Evolutionary conservation across 2,797 vertebrate genomes (phyloP).

Genomic region (Sebastes matsubarae): DNA sequence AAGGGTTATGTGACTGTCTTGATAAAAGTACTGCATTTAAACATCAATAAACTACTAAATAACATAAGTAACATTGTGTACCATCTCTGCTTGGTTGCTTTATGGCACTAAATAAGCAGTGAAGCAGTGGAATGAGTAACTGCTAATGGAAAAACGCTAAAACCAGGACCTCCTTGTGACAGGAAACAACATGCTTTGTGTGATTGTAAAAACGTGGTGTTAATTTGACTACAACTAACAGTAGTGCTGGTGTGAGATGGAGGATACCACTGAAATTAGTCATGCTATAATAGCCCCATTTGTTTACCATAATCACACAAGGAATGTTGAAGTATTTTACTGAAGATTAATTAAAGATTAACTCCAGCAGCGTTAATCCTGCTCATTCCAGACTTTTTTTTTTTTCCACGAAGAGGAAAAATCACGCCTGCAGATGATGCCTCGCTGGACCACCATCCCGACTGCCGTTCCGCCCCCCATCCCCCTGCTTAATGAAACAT

Average conservation of each 20-base stretch:
- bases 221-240: neutral
- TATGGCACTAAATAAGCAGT: neutral
- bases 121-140: neutral
- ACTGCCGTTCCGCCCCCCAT: conserved; percentile 34
- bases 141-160: neutral
- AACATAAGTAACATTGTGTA: too few relatives aligned
- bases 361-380: conserved; percentile 50
- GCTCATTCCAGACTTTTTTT: conserved; percentile 37
- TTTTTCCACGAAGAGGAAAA: conserved; percentile 26
- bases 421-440: conserved; percentile 17
- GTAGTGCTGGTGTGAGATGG: neutral
- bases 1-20: too few relatives aligned
- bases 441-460: conserved; percentile 42
- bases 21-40: neutral
- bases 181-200: neutral
- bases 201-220: neutral
- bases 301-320: conserved; percentile 42
- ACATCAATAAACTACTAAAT: too few relatives aligned
- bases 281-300: conserved; percentile 2
- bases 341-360: conserved; percentile 56
- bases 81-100: neutral
- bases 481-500: conserved; percentile 65
- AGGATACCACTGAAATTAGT: conserved; percentile 7
- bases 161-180: neutral
- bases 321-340: conserved; percentile 37